Conservation (phyloP, 2,113 vertebrate species). For the Tyto alba region DNA sequence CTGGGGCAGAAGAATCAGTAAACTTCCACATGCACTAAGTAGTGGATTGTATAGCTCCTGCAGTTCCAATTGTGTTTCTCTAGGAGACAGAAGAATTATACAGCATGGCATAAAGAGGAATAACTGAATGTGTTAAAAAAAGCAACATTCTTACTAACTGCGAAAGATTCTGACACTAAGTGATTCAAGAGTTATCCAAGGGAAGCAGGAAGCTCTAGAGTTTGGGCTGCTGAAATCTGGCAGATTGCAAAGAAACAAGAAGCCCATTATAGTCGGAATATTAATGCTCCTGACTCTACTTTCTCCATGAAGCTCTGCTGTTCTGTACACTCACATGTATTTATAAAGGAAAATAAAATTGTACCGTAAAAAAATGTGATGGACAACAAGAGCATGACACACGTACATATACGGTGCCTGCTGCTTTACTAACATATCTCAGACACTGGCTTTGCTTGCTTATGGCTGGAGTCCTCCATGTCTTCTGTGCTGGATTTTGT, state of each 20-base stretch:
- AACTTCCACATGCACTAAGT: not conserved
- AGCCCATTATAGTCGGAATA: not conserved
- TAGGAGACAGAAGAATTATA: not conserved
- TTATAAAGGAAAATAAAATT: not conserved
- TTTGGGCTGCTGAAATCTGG: not conserved
- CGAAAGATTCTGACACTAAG: not conserved
- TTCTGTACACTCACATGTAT: not conserved
- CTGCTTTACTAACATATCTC: constrained; percentile 43
- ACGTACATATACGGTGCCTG: not conserved
- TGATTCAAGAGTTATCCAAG: not conserved
- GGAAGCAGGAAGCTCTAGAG: not conserved
- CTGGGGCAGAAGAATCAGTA: not conserved
- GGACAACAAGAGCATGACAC: not conserved
- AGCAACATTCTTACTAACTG: not conserved
- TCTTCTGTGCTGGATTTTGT: not conserved
- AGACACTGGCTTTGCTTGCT: constrained; percentile 45
- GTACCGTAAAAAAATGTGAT: not conserved
- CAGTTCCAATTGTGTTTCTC: not conserved
- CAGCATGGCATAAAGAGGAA: not conserved
- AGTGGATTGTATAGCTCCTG: not conserved
- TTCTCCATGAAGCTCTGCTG: not conserved
- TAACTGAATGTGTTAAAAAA: not conserved
- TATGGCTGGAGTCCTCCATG: not conserved
- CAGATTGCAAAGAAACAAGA: not conserved
- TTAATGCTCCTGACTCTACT: not conserved